Evolutionary conservation across 2,797 vertebrate genomes (phyloP).

Genomic region (Balearica regulorum): DNA sequence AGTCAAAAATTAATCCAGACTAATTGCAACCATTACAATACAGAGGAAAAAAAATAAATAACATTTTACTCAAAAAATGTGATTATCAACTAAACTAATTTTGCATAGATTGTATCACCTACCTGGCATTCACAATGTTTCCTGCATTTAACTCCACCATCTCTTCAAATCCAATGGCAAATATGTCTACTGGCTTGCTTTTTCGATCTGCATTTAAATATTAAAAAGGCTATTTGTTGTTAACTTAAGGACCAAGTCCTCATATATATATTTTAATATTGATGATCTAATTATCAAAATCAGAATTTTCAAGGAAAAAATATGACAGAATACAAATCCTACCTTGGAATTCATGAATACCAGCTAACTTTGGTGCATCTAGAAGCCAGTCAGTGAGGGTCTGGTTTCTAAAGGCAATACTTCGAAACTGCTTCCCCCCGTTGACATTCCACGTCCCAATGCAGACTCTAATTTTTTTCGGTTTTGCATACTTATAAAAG

Average conservation of each 20-base stretch:
- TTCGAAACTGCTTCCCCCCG: constrained; percentile 96
- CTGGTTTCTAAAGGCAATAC: constrained; percentile 97
- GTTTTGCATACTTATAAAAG: constrained; percentile 90
- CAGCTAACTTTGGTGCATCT: constrained; percentile 90
- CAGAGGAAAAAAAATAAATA: neutral
- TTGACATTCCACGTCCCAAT: constrained; percentile 98
- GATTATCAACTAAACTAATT: neutral
- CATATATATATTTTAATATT: neutral
- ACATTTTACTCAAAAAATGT: neutral
- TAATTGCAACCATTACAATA: neutral
- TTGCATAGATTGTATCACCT: neutral
- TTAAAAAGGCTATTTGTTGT: neutral
- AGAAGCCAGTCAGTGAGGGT: constrained; percentile 97
- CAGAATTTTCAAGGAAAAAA: neutral
- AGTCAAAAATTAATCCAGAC: neutral
- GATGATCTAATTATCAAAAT: neutral
- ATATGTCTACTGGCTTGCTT: constrained; percentile 91
- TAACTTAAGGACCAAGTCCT: neutral
- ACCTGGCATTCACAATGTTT: constrained; percentile 99
- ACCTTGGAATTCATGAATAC: constrained; percentile 93
- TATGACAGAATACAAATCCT: neutral
- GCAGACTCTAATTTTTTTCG: constrained; percentile 89
- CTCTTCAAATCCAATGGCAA: constrained; percentile 99
- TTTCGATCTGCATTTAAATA: constrained; percentile 81
- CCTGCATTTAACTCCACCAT: constrained; percentile 99